These are phyloP conservation scores for Oasisia sp. DNA, from an alignment of 2,888 invertebrate genomes.

Conservation along the genomic window DNA sequence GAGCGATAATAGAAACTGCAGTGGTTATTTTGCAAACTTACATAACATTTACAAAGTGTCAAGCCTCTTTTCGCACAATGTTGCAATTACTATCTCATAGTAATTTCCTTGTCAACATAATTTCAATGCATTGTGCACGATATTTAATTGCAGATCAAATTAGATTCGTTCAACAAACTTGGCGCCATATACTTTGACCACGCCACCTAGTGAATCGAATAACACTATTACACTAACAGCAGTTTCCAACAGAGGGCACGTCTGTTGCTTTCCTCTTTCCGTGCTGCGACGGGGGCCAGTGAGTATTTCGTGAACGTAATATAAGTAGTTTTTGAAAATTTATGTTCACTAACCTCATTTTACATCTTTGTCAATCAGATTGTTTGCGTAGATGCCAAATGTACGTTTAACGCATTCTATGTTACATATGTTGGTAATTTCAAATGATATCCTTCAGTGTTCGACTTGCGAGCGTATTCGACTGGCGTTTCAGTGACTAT, in stretches of 20 bases:
- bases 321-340: no score
- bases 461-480: no score
- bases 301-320: no score
- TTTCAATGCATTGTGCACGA: background rate
- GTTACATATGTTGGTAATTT: no score
- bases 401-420: no score
- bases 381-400: no score
- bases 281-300: no score
- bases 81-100: background rate
- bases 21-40: background rate
- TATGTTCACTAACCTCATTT: no score
- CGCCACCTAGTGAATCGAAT: background rate
- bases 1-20: background rate
- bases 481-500: no score
- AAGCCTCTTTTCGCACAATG: background rate
- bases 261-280: background rate
- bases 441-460: no score
- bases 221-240: background rate
- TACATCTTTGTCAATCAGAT: no score
- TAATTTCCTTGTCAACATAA: background rate
- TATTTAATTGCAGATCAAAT: background rate
- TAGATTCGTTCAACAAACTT: background rate
- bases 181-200: background rate
- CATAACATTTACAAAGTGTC: background rate
- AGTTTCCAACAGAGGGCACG: background rate